A percentile compares a stretch with the other conserved stretches of the same genome.
These are phyloP conservation scores for Percopsis omiscomaycus DNA, from an alignment of 2,797 vertebrate genomes.

Conservation along the genomic window DNA sequence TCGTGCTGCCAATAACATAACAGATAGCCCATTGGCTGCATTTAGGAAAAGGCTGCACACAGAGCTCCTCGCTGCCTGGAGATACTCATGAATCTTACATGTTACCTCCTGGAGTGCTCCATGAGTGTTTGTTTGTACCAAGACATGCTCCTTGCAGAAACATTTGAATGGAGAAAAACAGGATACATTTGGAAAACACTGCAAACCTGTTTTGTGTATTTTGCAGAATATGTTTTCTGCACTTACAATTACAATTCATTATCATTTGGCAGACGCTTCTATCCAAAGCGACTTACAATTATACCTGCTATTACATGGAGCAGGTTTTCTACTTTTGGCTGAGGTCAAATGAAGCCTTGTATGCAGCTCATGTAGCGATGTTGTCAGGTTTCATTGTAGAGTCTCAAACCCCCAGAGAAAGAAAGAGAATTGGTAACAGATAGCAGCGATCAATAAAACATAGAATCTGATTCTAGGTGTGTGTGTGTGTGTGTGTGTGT, in stretches of 20 bases:
- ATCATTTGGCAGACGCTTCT: too few relatives aligned
- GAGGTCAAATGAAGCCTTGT: too few relatives aligned
- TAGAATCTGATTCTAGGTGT: conserved; percentile 7
- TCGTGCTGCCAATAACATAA: conserved; percentile 36
- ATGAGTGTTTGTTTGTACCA: conserved; percentile 14
- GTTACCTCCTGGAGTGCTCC: conserved; percentile 1
- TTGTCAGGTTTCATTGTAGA: too few relatives aligned
- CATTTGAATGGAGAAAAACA: conserved; percentile 22
- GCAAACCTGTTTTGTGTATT: conserved; percentile 9
- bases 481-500: background rate
- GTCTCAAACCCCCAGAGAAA: too few relatives aligned
- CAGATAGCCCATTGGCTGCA: conserved; percentile 46
- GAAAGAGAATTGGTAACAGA: conserved; percentile 7
- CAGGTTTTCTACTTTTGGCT: too few relatives aligned
- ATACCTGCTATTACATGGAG: too few relatives aligned
- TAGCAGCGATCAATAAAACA: conserved; percentile 40
- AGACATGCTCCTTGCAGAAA: conserved; percentile 19
- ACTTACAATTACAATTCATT: too few relatives aligned
- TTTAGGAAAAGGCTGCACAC: conserved; percentile 38
- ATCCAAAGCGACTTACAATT: too few relatives aligned
- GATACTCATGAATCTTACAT: conserved; percentile 61
- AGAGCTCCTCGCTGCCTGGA: conserved; percentile 32
- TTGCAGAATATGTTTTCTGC: too few relatives aligned
- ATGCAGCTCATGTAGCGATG: too few relatives aligned
- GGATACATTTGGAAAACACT: conserved; percentile 26